Evolutionary conservation across 2,797 vertebrate genomes (phyloP).

Genomic region (Semaprochilodus insignis): DNA sequence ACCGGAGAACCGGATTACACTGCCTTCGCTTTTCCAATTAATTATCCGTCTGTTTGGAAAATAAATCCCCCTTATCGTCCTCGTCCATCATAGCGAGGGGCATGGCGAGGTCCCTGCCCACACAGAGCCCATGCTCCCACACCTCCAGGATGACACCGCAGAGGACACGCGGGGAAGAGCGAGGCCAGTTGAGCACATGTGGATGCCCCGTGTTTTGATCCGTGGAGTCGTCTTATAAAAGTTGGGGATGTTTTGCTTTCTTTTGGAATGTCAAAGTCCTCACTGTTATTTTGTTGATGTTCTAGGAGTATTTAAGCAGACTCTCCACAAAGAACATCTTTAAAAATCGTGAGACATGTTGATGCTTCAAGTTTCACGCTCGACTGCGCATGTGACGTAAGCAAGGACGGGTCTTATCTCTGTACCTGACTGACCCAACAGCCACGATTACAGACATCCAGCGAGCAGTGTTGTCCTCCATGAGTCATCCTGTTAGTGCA

Average conservation of each 20-base stretch:
- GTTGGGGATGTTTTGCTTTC: too few species aligned
- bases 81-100: conserved; percentile 43
- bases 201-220: neutral
- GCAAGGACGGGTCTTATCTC: too few species aligned
- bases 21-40: conserved; percentile 68
- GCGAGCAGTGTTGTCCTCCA: too few species aligned
- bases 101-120: conserved; percentile 11
- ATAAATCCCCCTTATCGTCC: conserved; percentile 62
- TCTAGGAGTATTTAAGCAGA: too few species aligned
- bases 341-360: too few species aligned
- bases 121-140: neutral
- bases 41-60: conserved; percentile 70
- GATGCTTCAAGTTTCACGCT: too few species aligned
- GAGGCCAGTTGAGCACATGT: neutral
- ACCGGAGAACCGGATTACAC: conserved; percentile 70
- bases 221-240: neutral
- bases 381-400: too few species aligned
- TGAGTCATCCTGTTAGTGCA: too few species aligned
- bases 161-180: neutral
- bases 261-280: too few species aligned
- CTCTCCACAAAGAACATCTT: too few species aligned
- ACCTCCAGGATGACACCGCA: neutral
- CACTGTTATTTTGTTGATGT: neutral
- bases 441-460: too few species aligned
- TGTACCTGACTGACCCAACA: too few species aligned